These are phyloP conservation scores for Aeoliscus strigatus DNA, from an alignment of 2,797 vertebrate genomes.

Conservation along the genomic window DNA sequence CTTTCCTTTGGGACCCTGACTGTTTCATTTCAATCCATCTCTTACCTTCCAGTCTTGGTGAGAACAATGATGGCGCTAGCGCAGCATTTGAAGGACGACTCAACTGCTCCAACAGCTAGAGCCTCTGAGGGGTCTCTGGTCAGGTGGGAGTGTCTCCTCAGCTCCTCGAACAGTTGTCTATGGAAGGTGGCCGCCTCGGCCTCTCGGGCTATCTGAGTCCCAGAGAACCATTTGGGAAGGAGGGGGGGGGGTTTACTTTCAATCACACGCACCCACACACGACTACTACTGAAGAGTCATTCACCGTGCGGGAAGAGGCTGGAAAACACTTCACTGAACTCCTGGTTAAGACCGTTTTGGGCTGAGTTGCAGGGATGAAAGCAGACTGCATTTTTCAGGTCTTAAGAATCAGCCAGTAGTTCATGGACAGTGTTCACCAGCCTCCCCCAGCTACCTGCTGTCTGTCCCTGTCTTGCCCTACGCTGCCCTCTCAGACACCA, in stretches of 20 bases:
- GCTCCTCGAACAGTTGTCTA: constrained; percentile 93
- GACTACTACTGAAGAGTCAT: constrained; percentile 16
- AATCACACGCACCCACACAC: constrained; percentile 40
- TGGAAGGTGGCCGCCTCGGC: constrained; percentile 98
- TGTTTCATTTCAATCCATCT: background rate
- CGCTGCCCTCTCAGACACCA: constrained; percentile 36
- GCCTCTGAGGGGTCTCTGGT: constrained; percentile 93
- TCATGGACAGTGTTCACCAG: constrained; percentile 27
- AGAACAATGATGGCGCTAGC: constrained; percentile 94
- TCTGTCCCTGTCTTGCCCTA: constrained; percentile 67
- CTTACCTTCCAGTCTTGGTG: constrained; percentile 96
- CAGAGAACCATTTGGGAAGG: constrained; percentile 40
- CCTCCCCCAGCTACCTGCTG: constrained; percentile 26
- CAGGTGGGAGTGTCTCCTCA: constrained; percentile 84
- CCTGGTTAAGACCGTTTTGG: constrained; percentile 3
- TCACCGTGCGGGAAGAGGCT: constrained; percentile 38
- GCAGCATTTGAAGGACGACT: constrained; percentile 95
- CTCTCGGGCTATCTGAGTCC: constrained; percentile 92
- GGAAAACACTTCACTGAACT: constrained; percentile 34
- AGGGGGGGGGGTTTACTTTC: constrained; percentile 50
- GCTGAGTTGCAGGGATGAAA: background rate
- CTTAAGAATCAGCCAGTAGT: constrained; percentile 13
- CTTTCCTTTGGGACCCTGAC: constrained; percentile 42
- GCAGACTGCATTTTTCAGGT: no score
- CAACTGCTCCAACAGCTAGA: constrained; percentile 90